Conservation (phyloP, 2,888 invertebrate genomes). For the Xylota segnis region DNA sequence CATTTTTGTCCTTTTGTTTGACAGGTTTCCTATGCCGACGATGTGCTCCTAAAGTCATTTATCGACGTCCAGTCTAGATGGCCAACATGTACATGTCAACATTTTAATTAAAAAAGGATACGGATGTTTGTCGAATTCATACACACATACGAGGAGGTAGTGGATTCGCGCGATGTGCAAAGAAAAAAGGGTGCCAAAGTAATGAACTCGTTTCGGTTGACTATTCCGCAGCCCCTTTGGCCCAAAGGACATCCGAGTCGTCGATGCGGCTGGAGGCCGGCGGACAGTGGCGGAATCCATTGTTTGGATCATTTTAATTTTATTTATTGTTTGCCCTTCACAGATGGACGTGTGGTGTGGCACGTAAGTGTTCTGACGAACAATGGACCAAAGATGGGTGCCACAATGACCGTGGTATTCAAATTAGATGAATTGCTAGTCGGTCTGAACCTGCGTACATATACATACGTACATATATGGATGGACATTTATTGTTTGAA, state of each 20-base stretch:
- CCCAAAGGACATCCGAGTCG: background rate
- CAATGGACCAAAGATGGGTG: slow-evolving; percentile 73
- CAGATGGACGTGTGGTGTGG: slow-evolving; percentile 26
- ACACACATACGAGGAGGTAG: slow-evolving; percentile 12
- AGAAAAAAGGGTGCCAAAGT: slow-evolving; percentile 74
- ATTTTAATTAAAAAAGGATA: slow-evolving; percentile 85
- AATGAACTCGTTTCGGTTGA: slow-evolving; percentile 77
- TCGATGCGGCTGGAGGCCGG: background rate
- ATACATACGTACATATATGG: background rate
- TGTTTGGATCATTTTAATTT: slow-evolving; percentile 85
- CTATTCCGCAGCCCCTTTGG: slow-evolving; percentile 27
- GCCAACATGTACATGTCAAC: slow-evolving; percentile 82
- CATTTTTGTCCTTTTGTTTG: slow-evolving; percentile 76
- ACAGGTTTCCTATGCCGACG: slow-evolving; percentile 68
- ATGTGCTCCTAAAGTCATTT: slow-evolving; percentile 73
- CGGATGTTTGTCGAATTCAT: slow-evolving; percentile 78
- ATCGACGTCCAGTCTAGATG: slow-evolving; percentile 73
- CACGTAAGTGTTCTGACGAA: slow-evolving; percentile 63
- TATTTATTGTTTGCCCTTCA: slow-evolving; percentile 83
- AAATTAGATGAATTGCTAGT: slow-evolving; percentile 76
- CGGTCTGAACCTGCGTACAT: slow-evolving; percentile 6
- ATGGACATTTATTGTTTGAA: slow-evolving; percentile 74
- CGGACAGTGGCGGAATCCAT: slow-evolving; percentile 74
- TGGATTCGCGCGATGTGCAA: slow-evolving; percentile 47
- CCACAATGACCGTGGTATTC: slow-evolving; percentile 76